These are phyloP conservation scores for Ischnus inquisitorius DNA, from an alignment of 2,888 invertebrate genomes.

Conservation along the genomic window DNA sequence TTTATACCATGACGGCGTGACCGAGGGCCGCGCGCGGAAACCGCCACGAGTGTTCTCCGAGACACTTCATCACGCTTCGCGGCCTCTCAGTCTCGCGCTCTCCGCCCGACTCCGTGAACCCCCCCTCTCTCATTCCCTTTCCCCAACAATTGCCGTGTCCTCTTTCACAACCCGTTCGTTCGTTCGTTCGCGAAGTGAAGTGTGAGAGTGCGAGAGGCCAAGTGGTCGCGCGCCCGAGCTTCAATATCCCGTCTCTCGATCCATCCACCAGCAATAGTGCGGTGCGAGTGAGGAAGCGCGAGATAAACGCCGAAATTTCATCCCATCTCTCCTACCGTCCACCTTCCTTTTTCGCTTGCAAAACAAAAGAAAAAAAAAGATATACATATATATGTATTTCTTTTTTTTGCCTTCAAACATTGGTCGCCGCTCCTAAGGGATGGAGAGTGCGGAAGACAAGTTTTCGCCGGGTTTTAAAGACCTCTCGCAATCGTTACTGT, in stretches of 20 bases:
- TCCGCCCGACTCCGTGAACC: slow-evolving; percentile 50
- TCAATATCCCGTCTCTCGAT: slow-evolving; percentile 37
- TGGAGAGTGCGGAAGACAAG: slow-evolving; percentile 23
- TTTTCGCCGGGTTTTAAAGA: slow-evolving; percentile 28
- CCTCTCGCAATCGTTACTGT: slow-evolving; percentile 17
- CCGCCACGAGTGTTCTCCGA: slow-evolving; percentile 60
- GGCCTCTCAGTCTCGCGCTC: slow-evolving; percentile 64
- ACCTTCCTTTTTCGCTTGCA: slow-evolving; percentile 6
- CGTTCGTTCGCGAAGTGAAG: slow-evolving; percentile 23
- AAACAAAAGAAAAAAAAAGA: slow-evolving; percentile 6
- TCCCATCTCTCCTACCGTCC: neutral
- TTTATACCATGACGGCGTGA: slow-evolving; percentile 40
- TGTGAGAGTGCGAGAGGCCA: slow-evolving; percentile 28
- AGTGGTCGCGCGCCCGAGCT: slow-evolving; percentile 38
- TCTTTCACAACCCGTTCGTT: slow-evolving; percentile 10
- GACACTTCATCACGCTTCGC: slow-evolving; percentile 66
- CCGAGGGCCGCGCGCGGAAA: slow-evolving; percentile 57
- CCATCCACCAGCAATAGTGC: slow-evolving; percentile 25
- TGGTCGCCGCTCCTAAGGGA: slow-evolving; percentile 11
- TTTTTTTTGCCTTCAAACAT: slow-evolving; percentile 18
- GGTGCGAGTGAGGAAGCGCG: slow-evolving; percentile 20
- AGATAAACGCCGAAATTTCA: slow-evolving; percentile 24
- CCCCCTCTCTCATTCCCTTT: neutral
- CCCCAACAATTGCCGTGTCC: neutral
- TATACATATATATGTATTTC: neutral